phyloP scores from a whole-genome alignment of 2,113 vertebrate species.

The Accipiter cooperii region DNA sequence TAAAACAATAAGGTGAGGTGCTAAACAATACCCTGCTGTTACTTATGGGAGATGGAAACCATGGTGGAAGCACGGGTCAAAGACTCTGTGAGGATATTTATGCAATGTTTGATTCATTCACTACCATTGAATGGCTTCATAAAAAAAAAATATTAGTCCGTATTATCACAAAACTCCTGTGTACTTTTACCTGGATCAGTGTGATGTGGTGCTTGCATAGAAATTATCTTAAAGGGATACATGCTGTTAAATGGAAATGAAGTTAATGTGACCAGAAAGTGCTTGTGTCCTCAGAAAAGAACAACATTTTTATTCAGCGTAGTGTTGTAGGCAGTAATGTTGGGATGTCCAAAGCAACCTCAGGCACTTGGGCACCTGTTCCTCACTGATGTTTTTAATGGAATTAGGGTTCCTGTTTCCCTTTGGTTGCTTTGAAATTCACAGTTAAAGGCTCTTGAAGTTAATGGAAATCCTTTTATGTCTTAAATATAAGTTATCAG shows the following conservation, averaged over 20 bases:
- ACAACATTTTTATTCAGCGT: not conserved
- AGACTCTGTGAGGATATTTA: not conserved
- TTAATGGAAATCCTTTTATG: not conserved
- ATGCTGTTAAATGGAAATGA: not conserved
- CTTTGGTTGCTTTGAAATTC: not conserved
- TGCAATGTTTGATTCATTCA: not conserved
- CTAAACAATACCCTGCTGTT: not conserved
- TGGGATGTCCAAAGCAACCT: not conserved
- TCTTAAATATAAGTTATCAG: not conserved
- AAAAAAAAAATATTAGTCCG: not conserved
- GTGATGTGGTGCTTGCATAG: not conserved
- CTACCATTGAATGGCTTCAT: not conserved
- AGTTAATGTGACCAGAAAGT: not conserved
- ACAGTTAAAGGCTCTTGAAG: not conserved
- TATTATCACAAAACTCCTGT: not conserved
- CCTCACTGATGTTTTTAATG: not conserved
- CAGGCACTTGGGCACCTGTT: not conserved
- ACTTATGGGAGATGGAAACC: not conserved
- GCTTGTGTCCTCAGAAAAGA: not conserved
- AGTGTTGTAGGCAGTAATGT: not conserved
- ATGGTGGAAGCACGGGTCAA: not conserved
- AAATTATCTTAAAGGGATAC: not conserved
- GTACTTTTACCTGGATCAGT: not conserved
- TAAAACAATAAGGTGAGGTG: not conserved
- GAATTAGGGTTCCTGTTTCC: not conserved